phyloP scores from a whole-genome alignment of 2,797 vertebrate species.

The Rhinichthys osculus region DNA sequence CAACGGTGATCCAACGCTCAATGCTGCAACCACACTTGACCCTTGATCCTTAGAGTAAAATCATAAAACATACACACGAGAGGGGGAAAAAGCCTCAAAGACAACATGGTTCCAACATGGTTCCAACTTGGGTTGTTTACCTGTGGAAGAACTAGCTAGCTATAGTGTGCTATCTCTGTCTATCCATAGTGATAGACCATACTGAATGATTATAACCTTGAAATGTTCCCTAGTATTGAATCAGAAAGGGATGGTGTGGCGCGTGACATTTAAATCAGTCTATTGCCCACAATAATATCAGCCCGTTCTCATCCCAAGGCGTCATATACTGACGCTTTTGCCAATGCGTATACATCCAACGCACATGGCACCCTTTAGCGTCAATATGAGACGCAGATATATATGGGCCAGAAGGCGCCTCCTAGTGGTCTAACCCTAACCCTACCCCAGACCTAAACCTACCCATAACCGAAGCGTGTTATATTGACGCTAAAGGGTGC shows the following conservation, averaged over 20 bases:
- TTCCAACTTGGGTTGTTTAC: background rate
- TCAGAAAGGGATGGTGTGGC: background rate
- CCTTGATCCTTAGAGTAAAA: slow-evolving; percentile 6
- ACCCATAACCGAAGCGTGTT: no score
- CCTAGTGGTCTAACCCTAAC: no score
- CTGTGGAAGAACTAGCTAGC: background rate
- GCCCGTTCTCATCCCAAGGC: no score
- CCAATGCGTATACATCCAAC: no score
- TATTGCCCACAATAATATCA: background rate
- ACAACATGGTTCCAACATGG: background rate
- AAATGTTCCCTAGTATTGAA: background rate
- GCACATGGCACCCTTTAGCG: no score
- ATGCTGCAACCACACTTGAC: background rate
- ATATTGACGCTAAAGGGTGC: no score
- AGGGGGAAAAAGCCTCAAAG: background rate
- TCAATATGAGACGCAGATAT: no score
- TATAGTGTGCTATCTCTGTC: background rate
- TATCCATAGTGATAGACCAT: background rate
- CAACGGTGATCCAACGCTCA: background rate
- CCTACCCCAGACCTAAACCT: no score
- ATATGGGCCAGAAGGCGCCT: no score
- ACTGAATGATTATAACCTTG: slow-evolving; percentile 17
- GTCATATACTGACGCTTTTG: no score
- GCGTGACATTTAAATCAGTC: slow-evolving; percentile 10
- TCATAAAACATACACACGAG: slow-evolving; percentile 4